phyloP scores from a whole-genome alignment of 2,797 vertebrate genomes.

The Intellagama lesueurii region DNA sequence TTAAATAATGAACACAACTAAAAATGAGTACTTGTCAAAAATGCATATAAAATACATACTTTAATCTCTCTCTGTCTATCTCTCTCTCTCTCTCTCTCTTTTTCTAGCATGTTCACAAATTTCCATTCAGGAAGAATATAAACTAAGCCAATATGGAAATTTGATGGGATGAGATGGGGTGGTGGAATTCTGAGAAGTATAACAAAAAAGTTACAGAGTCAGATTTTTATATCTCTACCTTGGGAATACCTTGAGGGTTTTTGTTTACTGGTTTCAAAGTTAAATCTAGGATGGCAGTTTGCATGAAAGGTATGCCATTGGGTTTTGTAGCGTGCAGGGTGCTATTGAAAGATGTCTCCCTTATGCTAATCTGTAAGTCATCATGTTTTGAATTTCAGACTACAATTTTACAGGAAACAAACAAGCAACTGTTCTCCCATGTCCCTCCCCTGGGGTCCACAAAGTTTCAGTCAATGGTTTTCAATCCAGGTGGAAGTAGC shows the following conservation, averaged over 20 bases:
- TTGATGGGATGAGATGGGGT: not conserved
- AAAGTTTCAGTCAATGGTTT: slow-evolving; percentile 8
- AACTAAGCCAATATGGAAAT: not conserved
- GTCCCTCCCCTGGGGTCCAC: not conserved
- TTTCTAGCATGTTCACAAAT: not conserved
- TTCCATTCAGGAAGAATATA: not conserved
- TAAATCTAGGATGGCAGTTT: not conserved
- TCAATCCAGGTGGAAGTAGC: slow-evolving; percentile 12
- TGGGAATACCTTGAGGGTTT: not conserved
- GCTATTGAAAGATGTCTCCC: not conserved
- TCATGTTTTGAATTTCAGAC: not conserved
- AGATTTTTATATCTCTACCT: not conserved
- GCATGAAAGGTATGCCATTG: not conserved
- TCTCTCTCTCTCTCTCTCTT: too few species aligned
- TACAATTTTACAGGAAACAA: not conserved
- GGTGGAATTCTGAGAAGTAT: not conserved
- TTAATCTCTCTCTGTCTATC: too few species aligned
- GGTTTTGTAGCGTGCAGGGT: not conserved
- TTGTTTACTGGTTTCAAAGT: not conserved
- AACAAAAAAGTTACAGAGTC: not conserved
- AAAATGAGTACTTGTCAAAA: too few species aligned
- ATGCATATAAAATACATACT: too few species aligned
- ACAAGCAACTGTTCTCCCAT: not conserved
- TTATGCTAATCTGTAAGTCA: not conserved
- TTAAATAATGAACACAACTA: too few species aligned